Percentiles rank a stretch among this genome's conserved stretches.
phyloP scores from a whole-genome alignment of 2,113 vertebrate genomes.

The Cynopterus brachyotis region DNA sequence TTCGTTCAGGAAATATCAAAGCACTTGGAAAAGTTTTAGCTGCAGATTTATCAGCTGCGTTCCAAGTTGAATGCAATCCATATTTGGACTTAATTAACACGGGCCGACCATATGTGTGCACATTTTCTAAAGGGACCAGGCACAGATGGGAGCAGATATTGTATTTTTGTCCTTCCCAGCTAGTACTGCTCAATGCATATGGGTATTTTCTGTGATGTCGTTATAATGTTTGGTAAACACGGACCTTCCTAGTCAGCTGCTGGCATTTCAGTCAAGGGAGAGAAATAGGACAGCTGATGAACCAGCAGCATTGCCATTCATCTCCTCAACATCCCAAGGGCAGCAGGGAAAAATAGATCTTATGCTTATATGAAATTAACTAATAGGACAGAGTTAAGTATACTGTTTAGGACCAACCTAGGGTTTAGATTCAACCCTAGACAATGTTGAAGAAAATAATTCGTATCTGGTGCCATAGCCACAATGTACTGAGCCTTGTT shows the following conservation, averaged over 20 bases:
- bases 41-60: constrained; percentile 43
- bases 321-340: not conserved
- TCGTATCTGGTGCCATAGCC: not conserved
- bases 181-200: constrained; percentile 52
- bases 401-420: not conserved
- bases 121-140: constrained; percentile 60
- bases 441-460: not conserved
- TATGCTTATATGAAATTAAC: not conserved
- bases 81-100: constrained; percentile 71
- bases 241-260: constrained; percentile 22
- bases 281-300: not conserved
- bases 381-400: not conserved
- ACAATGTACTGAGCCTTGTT: not conserved
- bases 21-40: constrained; percentile 58
- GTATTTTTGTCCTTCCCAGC: constrained; percentile 59
- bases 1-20: constrained; percentile 40
- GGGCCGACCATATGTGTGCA: constrained; percentile 57
- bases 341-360: not conserved
- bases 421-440: not conserved
- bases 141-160: constrained; percentile 64
- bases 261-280: constrained; percentile 11
- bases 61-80: constrained; percentile 63
- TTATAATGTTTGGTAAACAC: constrained; percentile 66
- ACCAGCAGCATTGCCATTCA: not conserved
- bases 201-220: constrained; percentile 57